Base-by-base conservation (phyloP, 2,113 vertebrate genomes). In the Plecotus auritus region DNA sequence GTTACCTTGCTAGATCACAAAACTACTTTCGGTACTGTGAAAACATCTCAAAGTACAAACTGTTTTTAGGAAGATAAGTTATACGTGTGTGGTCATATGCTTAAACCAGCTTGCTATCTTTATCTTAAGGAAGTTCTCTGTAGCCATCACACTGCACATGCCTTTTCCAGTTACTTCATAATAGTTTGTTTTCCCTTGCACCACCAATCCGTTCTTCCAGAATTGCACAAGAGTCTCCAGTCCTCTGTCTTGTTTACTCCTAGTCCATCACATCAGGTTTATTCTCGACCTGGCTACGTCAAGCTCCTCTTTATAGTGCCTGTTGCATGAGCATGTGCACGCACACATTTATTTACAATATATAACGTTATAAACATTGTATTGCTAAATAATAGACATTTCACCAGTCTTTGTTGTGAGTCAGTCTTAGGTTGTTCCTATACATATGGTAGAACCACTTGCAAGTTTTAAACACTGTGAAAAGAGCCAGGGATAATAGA, bases 51-150 rank as follows among this genome's bases (percentile, higher is more conserved):
- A 0, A 35, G 86, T 13, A 88, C 49, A 88, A 66, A 72, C 7
- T 84, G 32, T 85, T 94, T 93, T 78, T 13, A 64, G 61, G 61
- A 88, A 83, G 59, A 32, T 59, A 82, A 66, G 37, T 85, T 67
- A 5, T 20, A 5, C 1, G 0, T 45, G 40, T 1, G 13, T 35
- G 9, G 13, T 59, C 18, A 47, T 23, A 9, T 20, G 9, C 47
- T 90, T 91, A 66, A 49, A 45, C 10, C 18, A 35, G 66, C 56
- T 73, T 94, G 51, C 73, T 81, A 13, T 77, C 49, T 95, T 81
- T 47, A 76, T 76, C 64, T 90, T 20, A 42, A 84, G 70, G 13
- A 17, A 40, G 17, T 82, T 85, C 47, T 47, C 28, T 85, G 10
- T 77, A 40, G 49, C 20, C 9, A 51, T 59, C 30, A 51, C 30